These are phyloP conservation scores for Morbakka virulenta DNA, from an alignment of 30 jellyfish, hydroid and myxozoan genomes.

Conservation along the genomic window DNA sequence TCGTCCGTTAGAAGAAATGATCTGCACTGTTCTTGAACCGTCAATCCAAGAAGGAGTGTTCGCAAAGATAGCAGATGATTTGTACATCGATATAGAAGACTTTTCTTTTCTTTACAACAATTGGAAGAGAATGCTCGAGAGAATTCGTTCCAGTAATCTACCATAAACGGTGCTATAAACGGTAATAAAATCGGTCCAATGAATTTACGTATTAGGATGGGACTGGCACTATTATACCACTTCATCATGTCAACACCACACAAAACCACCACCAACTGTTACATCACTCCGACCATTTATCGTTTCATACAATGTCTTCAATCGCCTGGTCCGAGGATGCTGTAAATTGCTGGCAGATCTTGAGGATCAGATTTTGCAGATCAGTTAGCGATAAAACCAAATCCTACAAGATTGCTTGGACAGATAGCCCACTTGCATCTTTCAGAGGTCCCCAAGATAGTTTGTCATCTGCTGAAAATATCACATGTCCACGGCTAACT, in stretches of 20 bases:
- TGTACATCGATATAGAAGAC: neutral
- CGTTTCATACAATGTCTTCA: neutral
- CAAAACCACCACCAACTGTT: neutral
- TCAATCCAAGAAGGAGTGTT: neutral
- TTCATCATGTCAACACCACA: too few species aligned
- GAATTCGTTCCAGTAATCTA: neutral
- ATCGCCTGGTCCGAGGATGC: neutral
- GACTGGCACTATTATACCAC: neutral
- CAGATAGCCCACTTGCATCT: neutral
- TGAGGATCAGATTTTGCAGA: too few species aligned
- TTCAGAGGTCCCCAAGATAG: neutral
- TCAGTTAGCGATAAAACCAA: neutral
- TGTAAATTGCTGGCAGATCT: neutral
- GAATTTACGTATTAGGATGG: neutral
- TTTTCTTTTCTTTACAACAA: neutral
- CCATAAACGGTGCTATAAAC: neutral
- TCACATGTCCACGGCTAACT: neutral
- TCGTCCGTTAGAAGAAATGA: neutral
- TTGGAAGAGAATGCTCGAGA: neutral
- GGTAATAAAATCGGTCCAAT: neutral
- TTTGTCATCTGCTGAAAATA: neutral
- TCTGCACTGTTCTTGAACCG: conserved; percentile 2
- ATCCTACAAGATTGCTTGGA: neutral
- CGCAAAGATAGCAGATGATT: conserved; percentile 7
- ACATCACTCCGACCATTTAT: neutral